Evolutionary conservation across 1,140 invertebrate species (phyloP).

Genomic region (Drosophila baimaii): DNA sequence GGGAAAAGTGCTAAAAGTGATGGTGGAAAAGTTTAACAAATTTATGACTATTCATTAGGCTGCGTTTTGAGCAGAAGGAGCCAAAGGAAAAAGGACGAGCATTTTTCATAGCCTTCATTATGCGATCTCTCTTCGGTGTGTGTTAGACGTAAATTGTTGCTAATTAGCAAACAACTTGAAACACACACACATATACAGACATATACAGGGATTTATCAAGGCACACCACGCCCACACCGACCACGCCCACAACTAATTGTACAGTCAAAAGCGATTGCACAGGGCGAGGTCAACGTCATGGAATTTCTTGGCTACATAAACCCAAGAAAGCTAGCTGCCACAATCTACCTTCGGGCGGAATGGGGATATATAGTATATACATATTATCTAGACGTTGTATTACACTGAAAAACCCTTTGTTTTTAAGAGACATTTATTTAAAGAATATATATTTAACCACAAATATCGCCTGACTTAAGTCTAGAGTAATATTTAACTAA

Average conservation of each 20-base stretch:
- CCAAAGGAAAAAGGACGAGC: constrained; percentile 3
- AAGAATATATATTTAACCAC: background rate
- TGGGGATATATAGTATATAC: constrained; percentile 5
- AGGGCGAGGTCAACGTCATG: constrained; percentile 40
- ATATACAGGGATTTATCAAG: constrained; percentile 21
- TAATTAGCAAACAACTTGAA: constrained; percentile 68
- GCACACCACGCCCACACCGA: constrained; percentile 8
- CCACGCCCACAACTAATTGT: constrained; percentile 39
- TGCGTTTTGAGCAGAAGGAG: constrained; percentile 15
- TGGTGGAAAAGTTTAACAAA: constrained; percentile 53
- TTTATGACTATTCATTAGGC: constrained; percentile 76
- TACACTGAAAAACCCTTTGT: constrained; percentile 1
- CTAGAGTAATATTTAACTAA: background rate
- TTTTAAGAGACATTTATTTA: background rate
- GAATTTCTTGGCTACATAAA: constrained; percentile 17
- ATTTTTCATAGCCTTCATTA: constrained; percentile 53
- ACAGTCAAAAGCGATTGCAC: constrained; percentile 51
- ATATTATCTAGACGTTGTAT: background rate
- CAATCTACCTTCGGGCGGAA: constrained; percentile 22
- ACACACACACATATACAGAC: constrained; percentile 17
- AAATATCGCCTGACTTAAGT: background rate
- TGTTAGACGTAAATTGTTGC: constrained; percentile 47
- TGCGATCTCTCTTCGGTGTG: constrained; percentile 9
- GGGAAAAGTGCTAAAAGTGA: constrained; percentile 24
- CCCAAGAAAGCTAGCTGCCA: constrained; percentile 31